Conservation (phyloP, 2,888 invertebrate genomes). For the Lasioglossum marginatum region DNA sequence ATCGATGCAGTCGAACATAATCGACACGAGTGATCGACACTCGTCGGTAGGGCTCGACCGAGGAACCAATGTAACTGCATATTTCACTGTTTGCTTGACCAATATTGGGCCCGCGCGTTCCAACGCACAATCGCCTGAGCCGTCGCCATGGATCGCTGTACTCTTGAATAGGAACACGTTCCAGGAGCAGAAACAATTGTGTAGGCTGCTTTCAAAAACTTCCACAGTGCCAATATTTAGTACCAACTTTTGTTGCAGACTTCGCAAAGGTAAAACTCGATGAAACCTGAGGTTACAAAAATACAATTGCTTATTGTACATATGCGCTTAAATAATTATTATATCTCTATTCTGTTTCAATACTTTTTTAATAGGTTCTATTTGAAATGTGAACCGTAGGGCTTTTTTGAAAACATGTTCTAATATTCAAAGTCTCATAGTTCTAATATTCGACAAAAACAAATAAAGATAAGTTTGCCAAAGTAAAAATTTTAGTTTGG, state of each 20-base stretch:
- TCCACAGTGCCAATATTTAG: not conserved
- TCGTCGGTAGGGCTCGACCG: not conserved
- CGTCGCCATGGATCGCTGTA: not conserved
- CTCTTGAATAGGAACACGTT: not conserved
- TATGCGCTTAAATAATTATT: not conserved
- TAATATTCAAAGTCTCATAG: too few relatives aligned
- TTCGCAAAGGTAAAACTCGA: not conserved
- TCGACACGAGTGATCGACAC: slow-evolving; percentile 3
- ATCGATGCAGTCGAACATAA: not conserved
- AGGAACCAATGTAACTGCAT: slow-evolving; percentile 40
- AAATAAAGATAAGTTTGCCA: too few relatives aligned
- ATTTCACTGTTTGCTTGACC: slow-evolving; percentile 29
- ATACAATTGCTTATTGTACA: not conserved
- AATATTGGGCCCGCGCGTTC: slow-evolving; percentile 41
- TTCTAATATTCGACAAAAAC: too few relatives aligned
- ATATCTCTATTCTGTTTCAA: too few relatives aligned
- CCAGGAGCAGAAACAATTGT: not conserved
- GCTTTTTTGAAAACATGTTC: too few relatives aligned
- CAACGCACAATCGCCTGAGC: not conserved
- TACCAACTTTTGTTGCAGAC: not conserved
- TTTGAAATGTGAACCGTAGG: too few relatives aligned
- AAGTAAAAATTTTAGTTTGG: too few relatives aligned
- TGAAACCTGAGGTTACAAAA: not conserved
- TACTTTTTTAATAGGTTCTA: too few relatives aligned
- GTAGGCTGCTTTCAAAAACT: not conserved